These are phyloP conservation scores for Erethizon dorsatum DNA, from an alignment of 2,797 vertebrate species.

Conservation along the genomic window DNA sequence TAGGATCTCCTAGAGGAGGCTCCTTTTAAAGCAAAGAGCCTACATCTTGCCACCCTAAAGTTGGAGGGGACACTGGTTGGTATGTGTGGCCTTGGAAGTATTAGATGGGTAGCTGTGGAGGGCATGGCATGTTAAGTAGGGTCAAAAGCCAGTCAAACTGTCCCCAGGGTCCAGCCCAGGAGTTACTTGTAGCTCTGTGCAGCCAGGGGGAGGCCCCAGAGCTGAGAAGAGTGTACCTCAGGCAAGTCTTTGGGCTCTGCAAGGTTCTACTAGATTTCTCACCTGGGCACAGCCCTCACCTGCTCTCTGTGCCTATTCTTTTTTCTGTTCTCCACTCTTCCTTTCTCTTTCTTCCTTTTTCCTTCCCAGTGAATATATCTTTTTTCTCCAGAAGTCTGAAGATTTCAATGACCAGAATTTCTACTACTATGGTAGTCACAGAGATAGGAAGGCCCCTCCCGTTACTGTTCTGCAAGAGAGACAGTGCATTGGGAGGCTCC, in stretches of 20 bases:
- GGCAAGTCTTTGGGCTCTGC: not conserved
- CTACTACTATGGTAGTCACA: not conserved
- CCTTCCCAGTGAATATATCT: not conserved
- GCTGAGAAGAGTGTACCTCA: not conserved
- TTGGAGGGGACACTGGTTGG: not conserved
- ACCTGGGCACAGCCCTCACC: not conserved
- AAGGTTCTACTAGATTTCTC: not conserved
- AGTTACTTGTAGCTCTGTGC: not conserved
- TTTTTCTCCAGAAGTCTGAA: constrained; percentile 48
- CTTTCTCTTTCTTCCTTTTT: not conserved
- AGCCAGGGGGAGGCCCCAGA: not conserved
- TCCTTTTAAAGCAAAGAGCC: not conserved
- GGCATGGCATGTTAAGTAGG: not conserved
- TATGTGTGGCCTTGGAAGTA: not conserved
- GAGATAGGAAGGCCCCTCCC: constrained; percentile 23
- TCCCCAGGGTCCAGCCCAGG: not conserved
- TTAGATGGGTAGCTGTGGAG: not conserved
- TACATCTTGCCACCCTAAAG: not conserved
- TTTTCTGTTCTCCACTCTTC: not conserved
- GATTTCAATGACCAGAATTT: not conserved
- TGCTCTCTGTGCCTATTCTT: not conserved
- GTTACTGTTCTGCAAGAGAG: not conserved
- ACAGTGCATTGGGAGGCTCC: not conserved
- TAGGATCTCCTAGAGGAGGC: not conserved
- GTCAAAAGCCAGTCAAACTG: not conserved